Conservation (phyloP, 1,140 invertebrate genomes). For the Centruroides sculpturatus region DNA sequence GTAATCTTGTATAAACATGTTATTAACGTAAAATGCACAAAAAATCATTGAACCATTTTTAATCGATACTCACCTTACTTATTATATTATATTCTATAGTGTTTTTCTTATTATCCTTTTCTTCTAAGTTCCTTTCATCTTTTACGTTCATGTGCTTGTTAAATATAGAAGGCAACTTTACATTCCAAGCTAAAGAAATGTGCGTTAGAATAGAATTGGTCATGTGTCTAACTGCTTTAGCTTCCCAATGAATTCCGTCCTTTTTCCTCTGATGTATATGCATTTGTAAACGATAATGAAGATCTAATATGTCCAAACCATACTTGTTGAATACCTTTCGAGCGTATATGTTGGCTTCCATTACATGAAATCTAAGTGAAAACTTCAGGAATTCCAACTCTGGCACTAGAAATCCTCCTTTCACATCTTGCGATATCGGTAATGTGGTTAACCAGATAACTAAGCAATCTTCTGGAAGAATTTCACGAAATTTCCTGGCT, state of each 20-base stretch:
- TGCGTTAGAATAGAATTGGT: constrained; percentile 27
- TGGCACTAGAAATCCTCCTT: constrained; percentile 32
- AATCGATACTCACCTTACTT: too few species aligned
- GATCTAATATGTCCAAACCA: constrained; percentile 34
- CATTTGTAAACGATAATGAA: constrained; percentile 32
- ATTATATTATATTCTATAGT: too few species aligned
- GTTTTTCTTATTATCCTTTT: too few species aligned
- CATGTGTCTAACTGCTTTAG: constrained; percentile 19
- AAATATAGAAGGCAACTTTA: constrained; percentile 5
- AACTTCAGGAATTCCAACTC: constrained; percentile 30
- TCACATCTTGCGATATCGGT: constrained; percentile 28
- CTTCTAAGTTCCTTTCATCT: background rate
- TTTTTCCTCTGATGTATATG: constrained; percentile 19
- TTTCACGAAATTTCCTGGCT: constrained; percentile 23
- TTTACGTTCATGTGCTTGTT: too few species aligned
- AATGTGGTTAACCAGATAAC: constrained; percentile 35
- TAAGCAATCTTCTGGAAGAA: constrained; percentile 25
- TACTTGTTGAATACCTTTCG: constrained; percentile 22
- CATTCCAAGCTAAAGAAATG: constrained; percentile 11
- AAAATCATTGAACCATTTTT: too few species aligned
- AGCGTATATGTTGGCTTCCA: constrained; percentile 35
- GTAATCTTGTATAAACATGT: too few species aligned
- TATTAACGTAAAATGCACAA: too few species aligned
- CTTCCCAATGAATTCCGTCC: constrained; percentile 27
- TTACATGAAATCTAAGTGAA: constrained; percentile 32